Evolutionary conservation across 2,797 vertebrate species (phyloP), one percentile per base, ranked within the genome.

Genomic region (Chelonia mydas): DNA sequence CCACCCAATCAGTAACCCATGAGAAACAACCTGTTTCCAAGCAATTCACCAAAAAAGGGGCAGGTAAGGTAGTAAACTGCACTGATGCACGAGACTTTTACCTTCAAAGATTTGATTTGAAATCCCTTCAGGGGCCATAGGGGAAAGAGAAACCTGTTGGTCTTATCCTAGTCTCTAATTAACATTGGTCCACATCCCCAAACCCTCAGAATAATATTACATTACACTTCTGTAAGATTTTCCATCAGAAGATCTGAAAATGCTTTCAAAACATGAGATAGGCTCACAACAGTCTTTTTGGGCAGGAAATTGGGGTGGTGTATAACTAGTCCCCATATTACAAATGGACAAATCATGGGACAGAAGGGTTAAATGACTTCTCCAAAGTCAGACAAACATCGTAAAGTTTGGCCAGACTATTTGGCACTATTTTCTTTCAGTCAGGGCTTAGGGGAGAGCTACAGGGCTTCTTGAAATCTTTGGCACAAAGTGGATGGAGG

Each of bases 81-180:
- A 92, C 7, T 1, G 1, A 41, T 15, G 54, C 59, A 74, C 23
- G 81, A 92, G 83, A 78, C 9, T 74, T 87, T 50, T 12, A 37
- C 57, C 5, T 82, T 77, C 72, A 81, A 13, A 55, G 1, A 76
- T 47, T 45, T 54, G 65, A 83, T 41, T 83, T 0, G 0, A 72
- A 16, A 74, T 25, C 37, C 6, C n/a, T 2, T 19, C 49, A 87
- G 47, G 11, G n/a, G 23, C 1, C 57, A 41, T 3, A 88, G n/a
- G 19, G 5, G 47, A 83, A 81, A 45, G 55, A 45, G 21, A 53
- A 1, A 31, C 0, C 8, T 2, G 0, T 8, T 41, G 8, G 37
- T 41, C 2, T 5, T 72, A 11, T 41, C 7, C 57, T 93, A 53
- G 91, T 15, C 23, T 84, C 12, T 41, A 84, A 7, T 6, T 37